Percentiles rank a stretch among this genome's conserved stretches.
These are phyloP conservation scores for Poeciliopsis occidentalis DNA, from an alignment of 2,113 vertebrate genomes.

Conservation along the genomic window DNA sequence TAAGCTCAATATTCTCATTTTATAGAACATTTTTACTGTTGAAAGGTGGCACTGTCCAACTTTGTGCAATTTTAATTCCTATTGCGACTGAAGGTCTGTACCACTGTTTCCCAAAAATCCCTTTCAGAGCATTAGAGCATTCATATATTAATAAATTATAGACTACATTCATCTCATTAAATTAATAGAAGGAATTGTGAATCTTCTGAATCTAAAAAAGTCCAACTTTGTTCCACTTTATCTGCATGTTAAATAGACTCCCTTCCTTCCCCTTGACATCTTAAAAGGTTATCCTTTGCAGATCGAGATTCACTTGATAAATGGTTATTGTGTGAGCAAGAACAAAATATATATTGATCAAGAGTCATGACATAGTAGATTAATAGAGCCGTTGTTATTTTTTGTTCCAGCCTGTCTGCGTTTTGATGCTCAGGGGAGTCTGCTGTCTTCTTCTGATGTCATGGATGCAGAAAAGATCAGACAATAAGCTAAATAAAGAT, in stretches of 20 bases:
- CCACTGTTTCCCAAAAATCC: too few species aligned
- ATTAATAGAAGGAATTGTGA: too few species aligned
- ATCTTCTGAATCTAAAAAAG: background rate
- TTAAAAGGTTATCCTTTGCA: constrained; percentile 62
- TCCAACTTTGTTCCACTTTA: background rate
- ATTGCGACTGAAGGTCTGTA: too few species aligned
- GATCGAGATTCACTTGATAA: constrained; percentile 68
- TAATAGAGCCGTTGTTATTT: constrained; percentile 63
- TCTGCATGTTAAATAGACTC: constrained; percentile 48
- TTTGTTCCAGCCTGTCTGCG: constrained; percentile 56
- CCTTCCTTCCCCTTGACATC: constrained; percentile 38
- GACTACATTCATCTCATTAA: too few species aligned
- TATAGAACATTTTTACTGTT: background rate
- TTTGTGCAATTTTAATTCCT: background rate
- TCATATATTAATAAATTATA: too few species aligned
- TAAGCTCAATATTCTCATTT: background rate
- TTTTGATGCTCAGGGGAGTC: constrained; percentile 63
- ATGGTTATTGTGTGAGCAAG: constrained; percentile 78
- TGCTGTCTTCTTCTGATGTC: constrained; percentile 55
- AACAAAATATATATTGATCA: constrained; percentile 78
- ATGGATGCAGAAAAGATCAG: constrained; percentile 19
- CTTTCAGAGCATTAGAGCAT: too few species aligned
- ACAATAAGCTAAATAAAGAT: constrained; percentile 36
- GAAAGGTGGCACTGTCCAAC: background rate
- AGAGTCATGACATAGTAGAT: constrained; percentile 57